Evolutionary conservation across 2,888 invertebrate species (phyloP).

Genomic region (Pedicia rivosa): DNA sequence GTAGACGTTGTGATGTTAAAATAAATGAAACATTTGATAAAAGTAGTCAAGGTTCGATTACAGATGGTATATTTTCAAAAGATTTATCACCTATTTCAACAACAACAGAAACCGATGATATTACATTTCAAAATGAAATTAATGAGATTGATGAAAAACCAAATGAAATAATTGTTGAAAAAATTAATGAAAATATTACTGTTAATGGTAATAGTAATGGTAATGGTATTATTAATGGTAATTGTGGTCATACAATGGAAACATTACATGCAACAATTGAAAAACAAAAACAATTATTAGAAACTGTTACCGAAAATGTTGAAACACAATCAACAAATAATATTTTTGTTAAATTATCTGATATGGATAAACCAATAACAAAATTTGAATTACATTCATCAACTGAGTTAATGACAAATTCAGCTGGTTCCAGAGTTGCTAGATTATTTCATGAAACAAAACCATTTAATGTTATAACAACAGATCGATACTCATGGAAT

Average conservation of each 20-base stretch:
- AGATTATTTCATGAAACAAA: constrained; percentile 23
- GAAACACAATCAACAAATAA: constrained; percentile 29
- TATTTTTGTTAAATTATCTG: constrained; percentile 59
- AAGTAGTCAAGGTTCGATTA: constrained; percentile 29
- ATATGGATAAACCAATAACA: constrained; percentile 51
- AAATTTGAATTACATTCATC: constrained; percentile 33
- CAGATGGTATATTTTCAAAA: constrained; percentile 29
- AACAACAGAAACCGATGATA: constrained; percentile 29
- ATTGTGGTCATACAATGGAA: constrained; percentile 27
- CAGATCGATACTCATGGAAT: constrained; percentile 18
- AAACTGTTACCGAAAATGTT: constrained; percentile 26
- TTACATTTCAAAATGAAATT: constrained; percentile 29
- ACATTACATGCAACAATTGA: constrained; percentile 24
- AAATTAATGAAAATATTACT: not conserved
- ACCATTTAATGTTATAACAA: not conserved
- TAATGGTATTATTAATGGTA: constrained; percentile 27
- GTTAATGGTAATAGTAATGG: constrained; percentile 22
- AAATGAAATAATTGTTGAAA: not conserved
- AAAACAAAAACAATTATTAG: constrained; percentile 29
- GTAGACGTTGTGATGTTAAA: constrained; percentile 26
- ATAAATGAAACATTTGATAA: constrained; percentile 32
- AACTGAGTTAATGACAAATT: constrained; percentile 26
- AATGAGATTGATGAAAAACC: too few relatives aligned
- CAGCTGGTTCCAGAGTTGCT: constrained; percentile 26
- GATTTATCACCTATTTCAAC: constrained; percentile 28